Conservation (phyloP, 2,797 vertebrate genomes). For the Sibirionetta formosa region DNA sequence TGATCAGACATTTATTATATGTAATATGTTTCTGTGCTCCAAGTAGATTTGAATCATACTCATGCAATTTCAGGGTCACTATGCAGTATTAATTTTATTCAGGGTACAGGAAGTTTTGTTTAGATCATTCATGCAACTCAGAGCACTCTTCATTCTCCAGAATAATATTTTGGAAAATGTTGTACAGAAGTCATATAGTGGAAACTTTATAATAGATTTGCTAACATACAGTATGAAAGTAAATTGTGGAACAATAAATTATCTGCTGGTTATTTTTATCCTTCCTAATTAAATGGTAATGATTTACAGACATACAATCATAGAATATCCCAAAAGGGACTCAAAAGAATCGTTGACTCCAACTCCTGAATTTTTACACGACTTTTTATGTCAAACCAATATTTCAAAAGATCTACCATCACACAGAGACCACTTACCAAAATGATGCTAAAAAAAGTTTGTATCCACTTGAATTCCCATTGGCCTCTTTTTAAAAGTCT, state of each 20-base stretch:
- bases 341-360: background rate
- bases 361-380: background rate
- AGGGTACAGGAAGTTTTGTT: background rate
- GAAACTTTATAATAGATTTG: background rate
- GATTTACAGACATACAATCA: background rate
- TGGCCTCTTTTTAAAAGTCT: background rate
- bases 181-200: background rate
- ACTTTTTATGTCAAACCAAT: background rate
- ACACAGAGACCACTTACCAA: background rate
- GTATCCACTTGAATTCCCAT: background rate
- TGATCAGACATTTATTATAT: background rate
- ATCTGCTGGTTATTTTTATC: background rate
- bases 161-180: background rate
- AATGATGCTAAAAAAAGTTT: background rate
- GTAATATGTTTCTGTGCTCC: background rate
- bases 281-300: background rate
- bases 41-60: background rate
- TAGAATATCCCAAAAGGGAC: background rate
- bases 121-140: background rate
- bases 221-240: background rate
- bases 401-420: background rate
- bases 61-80: rapidly evolving
- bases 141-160: background rate
- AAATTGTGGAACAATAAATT: background rate
- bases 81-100: background rate